Evolutionary conservation across 2,113 vertebrate species (phyloP), one percentile per base, ranked within the genome.

Genomic region (Gymnorhina tibicen): DNA sequence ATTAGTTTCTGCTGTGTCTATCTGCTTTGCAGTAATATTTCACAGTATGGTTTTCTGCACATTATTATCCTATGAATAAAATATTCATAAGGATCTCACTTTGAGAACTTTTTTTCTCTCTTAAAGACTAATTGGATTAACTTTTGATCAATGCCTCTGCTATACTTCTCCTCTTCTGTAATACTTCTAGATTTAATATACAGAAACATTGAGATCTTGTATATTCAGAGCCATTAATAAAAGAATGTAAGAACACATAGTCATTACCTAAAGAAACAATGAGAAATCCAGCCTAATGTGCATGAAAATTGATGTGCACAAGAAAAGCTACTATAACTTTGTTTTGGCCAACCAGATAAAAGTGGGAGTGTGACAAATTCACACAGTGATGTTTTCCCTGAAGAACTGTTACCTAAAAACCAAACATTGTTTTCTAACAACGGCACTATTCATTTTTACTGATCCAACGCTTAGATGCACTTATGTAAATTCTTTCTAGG

Each of bases 1-100:
- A 95, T 96, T 92, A 77, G 77, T 85, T 94, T 33, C 67, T 73
- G 50, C 93, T 89, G 24, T 84, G 66, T 84, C 69, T 87, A 35
- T 92, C 32, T 64, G 82, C 72, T 95, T 70, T 87, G 91, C 79
- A 74, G 50, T 85, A 67, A 20, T 93, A 78, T 88, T 96, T 90
- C 56, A 72, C 55, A 33, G 78, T 53, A 53, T 18, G 17, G 41
- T 78, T 95, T 91, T 69, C 87, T 78, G 63, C 35, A 13, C 28
- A 13, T 77, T 89, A 19, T 15, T 80, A 8, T 32, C 15, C 22
- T 76, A 4, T 33, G 50, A 78, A 64, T 44, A 49, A 58, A 76
- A 78, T 69, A 88, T 73, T 79, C 26, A 2, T 49, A 56, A 80
- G 23, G 70, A 16, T 69, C 59, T 69, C 46, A 30, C 67, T 89